phyloP scores from a whole-genome alignment of 1,140 invertebrate genomes.

The Apolygus lucorum region DNA sequence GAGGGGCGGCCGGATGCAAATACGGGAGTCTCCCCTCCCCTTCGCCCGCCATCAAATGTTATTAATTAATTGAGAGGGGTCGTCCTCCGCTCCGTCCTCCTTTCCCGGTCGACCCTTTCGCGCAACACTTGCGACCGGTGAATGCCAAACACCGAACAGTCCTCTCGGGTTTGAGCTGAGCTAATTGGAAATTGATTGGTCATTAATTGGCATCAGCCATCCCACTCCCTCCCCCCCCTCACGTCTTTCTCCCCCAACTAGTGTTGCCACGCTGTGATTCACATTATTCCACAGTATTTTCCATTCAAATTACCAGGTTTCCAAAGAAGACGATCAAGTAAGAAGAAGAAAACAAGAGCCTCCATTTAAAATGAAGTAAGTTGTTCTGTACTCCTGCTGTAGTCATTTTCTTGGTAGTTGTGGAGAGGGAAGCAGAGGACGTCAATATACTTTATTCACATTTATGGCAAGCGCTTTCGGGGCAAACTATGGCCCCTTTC shows the following conservation, averaged over 20 bases:
- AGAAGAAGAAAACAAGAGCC: background rate
- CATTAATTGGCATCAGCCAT: background rate
- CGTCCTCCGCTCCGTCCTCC: too few species aligned
- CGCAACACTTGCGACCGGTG: background rate
- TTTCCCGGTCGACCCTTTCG: constrained; percentile 1
- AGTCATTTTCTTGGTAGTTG: too few species aligned
- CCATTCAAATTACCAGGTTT: too few species aligned
- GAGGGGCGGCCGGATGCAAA: background rate
- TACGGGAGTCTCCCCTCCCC: background rate
- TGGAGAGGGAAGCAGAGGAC: too few species aligned
- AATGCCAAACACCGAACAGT: constrained; percentile 6
- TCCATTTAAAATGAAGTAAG: background rate
- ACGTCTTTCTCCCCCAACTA: background rate
- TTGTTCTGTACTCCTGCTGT: too few species aligned
- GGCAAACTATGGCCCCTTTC: too few species aligned
- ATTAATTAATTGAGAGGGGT: constrained; percentile 13
- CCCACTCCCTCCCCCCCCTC: background rate
- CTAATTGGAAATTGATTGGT: constrained; percentile 14
- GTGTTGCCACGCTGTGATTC: background rate
- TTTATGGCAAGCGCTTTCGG: too few species aligned
- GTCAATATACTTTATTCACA: too few species aligned
- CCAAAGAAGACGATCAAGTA: background rate
- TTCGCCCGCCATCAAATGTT: constrained; percentile 12
- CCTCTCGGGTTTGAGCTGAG: background rate
- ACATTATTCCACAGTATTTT: background rate